Evolutionary conservation across 1,140 invertebrate species (phyloP).

Genomic region (Drosophila ogumai): DNA sequence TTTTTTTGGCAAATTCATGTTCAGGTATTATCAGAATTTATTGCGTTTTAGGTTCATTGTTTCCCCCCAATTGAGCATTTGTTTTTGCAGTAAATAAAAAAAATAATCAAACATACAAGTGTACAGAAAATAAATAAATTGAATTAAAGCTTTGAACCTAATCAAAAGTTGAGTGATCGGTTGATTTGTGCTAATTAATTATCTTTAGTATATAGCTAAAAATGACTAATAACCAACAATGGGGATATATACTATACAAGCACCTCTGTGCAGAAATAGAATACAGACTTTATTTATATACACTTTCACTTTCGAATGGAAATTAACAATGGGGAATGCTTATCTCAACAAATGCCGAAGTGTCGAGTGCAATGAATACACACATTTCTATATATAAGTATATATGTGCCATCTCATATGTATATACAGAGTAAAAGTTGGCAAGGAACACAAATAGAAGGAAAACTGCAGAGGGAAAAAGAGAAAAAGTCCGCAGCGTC

Average conservation of each 20-base stretch:
- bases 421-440: conserved; percentile 16
- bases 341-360: conserved; percentile 34
- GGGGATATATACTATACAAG: too few species aligned
- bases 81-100: conserved; percentile 13
- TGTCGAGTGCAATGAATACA: conserved; percentile 24
- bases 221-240: conserved; percentile 10
- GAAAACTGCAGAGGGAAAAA: conserved; percentile 7
- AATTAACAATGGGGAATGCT: conserved; percentile 16
- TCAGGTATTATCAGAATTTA: conserved; percentile 74
- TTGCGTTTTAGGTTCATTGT: conserved; percentile 79
- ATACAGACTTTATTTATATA: conserved; percentile 16
- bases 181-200: background rate
- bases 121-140: conserved; percentile 9
- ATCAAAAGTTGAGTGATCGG: background rate
- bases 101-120: conserved; percentile 16
- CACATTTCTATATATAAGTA: background rate
- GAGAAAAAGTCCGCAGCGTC: background rate
- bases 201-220: background rate
- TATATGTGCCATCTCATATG: background rate
- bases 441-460: conserved; percentile 20
- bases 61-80: conserved; percentile 42
- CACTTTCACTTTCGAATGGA: conserved; percentile 35
- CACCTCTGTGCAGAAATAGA: conserved; percentile 20
- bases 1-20: conserved; percentile 57
- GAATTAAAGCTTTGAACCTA: conserved; percentile 17